phyloP scores from a whole-genome alignment of 64 coral and sea anemone genomes.

The Porites australiensis region DNA sequence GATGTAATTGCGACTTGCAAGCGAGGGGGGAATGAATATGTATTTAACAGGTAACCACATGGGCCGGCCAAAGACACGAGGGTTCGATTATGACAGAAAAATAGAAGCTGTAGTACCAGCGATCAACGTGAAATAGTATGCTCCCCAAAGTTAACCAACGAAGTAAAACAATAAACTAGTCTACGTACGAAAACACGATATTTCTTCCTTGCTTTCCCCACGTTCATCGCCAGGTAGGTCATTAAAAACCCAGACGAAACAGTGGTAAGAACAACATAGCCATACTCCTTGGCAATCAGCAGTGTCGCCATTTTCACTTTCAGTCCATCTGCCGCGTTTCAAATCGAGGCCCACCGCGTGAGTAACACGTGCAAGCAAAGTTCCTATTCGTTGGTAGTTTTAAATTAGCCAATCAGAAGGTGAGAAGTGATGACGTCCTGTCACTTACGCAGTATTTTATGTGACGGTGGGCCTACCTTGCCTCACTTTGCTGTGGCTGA shows the following conservation, averaged over 20 bases:
- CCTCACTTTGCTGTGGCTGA: not conserved
- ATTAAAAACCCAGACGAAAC: conserved; percentile 91
- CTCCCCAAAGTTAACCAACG: not conserved
- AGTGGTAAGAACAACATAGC: conserved; percentile 91
- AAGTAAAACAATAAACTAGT: not conserved
- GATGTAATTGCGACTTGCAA: not conserved
- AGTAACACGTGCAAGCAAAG: conserved; percentile 4
- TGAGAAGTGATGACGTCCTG: not conserved
- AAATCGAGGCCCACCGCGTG: conserved; percentile 34
- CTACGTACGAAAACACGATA: conserved; percentile 86
- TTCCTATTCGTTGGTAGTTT: conserved; percentile 52
- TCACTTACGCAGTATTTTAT: conserved; percentile 53
- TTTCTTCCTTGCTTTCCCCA: conserved; percentile 90
- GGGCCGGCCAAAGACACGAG: not conserved
- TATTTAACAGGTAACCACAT: not conserved
- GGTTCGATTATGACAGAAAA: too few species aligned
- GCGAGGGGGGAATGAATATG: not conserved
- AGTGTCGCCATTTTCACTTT: conserved; percentile 78
- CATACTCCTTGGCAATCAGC: conserved; percentile 71
- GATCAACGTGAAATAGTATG: not conserved
- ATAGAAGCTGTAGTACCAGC: not conserved
- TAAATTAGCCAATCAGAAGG: conserved; percentile 61
- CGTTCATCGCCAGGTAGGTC: conserved; percentile 74
- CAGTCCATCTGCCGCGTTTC: too few species aligned
- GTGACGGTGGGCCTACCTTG: conserved; percentile 41